Conservation (phyloP, 2,888 invertebrate species). For the Clitarchus hookeri region DNA sequence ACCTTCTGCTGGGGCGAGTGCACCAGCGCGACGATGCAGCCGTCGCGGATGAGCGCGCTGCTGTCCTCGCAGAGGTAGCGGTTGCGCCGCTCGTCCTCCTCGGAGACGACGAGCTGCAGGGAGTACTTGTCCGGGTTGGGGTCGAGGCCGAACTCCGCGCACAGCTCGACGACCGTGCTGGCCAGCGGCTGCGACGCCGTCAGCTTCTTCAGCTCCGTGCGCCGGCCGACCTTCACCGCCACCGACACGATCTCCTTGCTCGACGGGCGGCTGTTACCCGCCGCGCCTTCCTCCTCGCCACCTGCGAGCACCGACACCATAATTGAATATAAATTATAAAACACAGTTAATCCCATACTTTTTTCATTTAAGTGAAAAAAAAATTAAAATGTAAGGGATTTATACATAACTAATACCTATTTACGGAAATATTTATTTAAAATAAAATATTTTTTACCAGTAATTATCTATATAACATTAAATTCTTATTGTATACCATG, state of each 20-base stretch:
- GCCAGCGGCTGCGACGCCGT: slow-evolving; percentile 31
- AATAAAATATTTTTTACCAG: too few species aligned
- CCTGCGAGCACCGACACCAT: too few species aligned
- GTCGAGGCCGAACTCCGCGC: slow-evolving; percentile 32
- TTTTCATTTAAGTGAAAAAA: too few species aligned
- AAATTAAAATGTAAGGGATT: too few species aligned
- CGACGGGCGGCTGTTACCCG: background rate
- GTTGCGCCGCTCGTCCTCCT: slow-evolving; percentile 21
- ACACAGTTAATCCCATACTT: too few species aligned
- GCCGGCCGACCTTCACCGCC: slow-evolving; percentile 35
- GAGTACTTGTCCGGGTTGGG: slow-evolving; percentile 34
- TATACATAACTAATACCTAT: too few species aligned
- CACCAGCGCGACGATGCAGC: slow-evolving; percentile 35
- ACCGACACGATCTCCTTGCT: slow-evolving; percentile 37
- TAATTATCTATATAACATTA: too few species aligned
- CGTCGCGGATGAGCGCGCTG: slow-evolving; percentile 33
- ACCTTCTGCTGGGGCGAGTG: slow-evolving; percentile 31
- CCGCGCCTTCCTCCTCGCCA: background rate
- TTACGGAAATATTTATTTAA: too few species aligned
- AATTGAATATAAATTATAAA: too few species aligned
- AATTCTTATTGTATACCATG: too few species aligned
- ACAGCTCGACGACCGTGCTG: slow-evolving; percentile 32
- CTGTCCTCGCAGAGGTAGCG: slow-evolving; percentile 37
- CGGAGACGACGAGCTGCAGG: slow-evolving; percentile 30
- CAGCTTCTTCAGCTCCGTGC: slow-evolving; percentile 34